phyloP scores from a whole-genome alignment of 2,888 invertebrate genomes.

The Calameuta idolon region DNA sequence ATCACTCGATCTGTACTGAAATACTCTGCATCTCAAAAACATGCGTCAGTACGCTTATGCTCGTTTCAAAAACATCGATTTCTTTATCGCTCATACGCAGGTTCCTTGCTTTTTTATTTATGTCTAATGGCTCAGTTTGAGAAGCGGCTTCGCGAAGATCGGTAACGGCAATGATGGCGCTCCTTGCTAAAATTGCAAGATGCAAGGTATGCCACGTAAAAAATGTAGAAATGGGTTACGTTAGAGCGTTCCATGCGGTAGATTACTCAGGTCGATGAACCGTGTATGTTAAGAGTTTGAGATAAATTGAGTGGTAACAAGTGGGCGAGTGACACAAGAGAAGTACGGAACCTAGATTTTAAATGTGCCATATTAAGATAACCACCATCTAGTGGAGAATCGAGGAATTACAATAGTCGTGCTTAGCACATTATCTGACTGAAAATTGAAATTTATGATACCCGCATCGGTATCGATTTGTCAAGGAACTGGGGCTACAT shows the following conservation, averaged over 20 bases:
- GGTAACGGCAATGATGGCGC: constrained; percentile 40
- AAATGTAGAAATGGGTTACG: not conserved
- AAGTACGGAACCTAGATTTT: not conserved
- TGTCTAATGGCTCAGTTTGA: constrained; percentile 22
- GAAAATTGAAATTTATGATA: not conserved
- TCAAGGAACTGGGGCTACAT: not conserved
- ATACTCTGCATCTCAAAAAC: constrained; percentile 20
- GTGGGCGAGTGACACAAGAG: not conserved
- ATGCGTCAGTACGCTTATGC: constrained; percentile 15
- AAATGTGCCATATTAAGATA: not conserved
- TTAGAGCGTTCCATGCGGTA: constrained; percentile 22
- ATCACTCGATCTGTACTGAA: not conserved
- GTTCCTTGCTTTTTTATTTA: constrained; percentile 2
- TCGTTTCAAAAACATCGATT: constrained; percentile 2
- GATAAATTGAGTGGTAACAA: constrained; percentile 1
- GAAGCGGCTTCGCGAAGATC: constrained; percentile 12
- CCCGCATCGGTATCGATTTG: not conserved
- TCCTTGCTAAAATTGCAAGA: constrained; percentile 43
- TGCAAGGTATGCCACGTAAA: constrained; percentile 41
- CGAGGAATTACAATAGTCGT: not conserved
- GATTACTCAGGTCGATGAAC: not conserved
- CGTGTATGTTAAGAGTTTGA: not conserved
- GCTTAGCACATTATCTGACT: not conserved
- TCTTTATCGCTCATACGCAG: constrained; percentile 14
- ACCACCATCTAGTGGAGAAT: not conserved